Evolutionary conservation across 2,113 vertebrate genomes (phyloP).

Genomic region (Apeltes quadracus): DNA sequence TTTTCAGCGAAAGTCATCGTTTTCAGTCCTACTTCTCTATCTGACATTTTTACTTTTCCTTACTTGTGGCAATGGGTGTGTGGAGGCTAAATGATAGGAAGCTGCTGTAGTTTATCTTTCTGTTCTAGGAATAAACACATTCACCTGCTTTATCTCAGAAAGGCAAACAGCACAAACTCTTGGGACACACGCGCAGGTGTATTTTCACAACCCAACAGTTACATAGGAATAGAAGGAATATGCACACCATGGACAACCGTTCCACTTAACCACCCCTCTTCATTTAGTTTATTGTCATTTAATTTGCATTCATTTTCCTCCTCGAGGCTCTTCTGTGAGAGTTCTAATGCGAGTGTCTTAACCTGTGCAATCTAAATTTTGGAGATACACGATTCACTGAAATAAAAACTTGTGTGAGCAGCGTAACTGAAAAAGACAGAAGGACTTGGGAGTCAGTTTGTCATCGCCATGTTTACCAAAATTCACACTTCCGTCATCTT

Average conservation of each 20-base stretch:
- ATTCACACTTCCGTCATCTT: background rate
- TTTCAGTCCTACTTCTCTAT: background rate
- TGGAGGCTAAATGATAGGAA: conserved; percentile 17
- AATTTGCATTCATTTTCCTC: background rate
- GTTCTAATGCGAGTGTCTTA: background rate
- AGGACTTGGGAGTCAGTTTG: background rate
- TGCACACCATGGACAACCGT: background rate
- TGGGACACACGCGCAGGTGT: background rate
- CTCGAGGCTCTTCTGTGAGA: background rate
- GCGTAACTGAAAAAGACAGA: background rate
- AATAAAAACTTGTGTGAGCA: background rate
- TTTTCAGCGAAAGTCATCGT: background rate
- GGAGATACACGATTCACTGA: background rate
- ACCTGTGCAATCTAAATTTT: background rate
- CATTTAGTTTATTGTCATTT: background rate
- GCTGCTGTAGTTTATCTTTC: conserved; percentile 3
- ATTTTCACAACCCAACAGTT: background rate
- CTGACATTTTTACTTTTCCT: conserved; percentile 7
- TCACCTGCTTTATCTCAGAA: conserved; percentile 11
- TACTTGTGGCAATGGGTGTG: conserved; percentile 8
- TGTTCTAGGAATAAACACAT: background rate
- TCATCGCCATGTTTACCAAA: background rate
- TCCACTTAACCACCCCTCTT: background rate
- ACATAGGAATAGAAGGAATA: conserved; percentile 6
- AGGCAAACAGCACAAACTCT: background rate